Evolutionary conservation across 1,140 invertebrate genomes (phyloP), one percentile per base, ranked within the genome.

Genomic region (Lordiphosa collinella): DNA sequence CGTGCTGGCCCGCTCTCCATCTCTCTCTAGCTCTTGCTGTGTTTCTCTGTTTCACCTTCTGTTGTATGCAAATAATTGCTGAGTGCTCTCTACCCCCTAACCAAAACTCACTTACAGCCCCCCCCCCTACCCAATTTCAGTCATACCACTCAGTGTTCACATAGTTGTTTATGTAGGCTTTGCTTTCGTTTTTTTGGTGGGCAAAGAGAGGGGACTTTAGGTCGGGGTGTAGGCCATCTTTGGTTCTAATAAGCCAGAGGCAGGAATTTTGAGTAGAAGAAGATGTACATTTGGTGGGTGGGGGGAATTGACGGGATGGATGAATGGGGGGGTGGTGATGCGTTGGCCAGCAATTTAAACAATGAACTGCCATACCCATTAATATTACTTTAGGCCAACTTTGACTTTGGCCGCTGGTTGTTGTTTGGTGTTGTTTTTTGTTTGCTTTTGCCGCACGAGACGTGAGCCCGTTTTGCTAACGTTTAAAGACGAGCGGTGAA

Each of bases 361-460:
- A 79, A 82, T 79, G 65, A 80, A 79, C 75, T 79, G 75, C 75
- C 75, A 82, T 61, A 50, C 65, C 70, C 75, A 80, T 79, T 80
- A 80, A 79, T 79, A 79, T 79, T 80, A 80, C 75, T 80, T 80
- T 61, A 58, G 75, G 64, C 59, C 65, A 70, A 82, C 74, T 79
- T 80, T 80, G 75, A 70, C 63, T 67, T 67, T 50, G 64, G 25
- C 61, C 25, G 10, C 55, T 40, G 49, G 48, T 46, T 46, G 8
- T 18, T 43, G 31, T 51, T 49, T n/a, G 51, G 31, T 29, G 14
- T 38, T 61, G n/a, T 65, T 51, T 25, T 61, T 63, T 56, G 49
- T 43, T 54, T 66, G 49, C 38, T 25, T 25, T 49, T 54, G 65
- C 66, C 69, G 54, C 64, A 51, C 36, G 55, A 55, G 36, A 49